A percentile compares a stretch with the other conserved stretches of the same genome.
These are phyloP conservation scores for Fabriciana adippe DNA, from an alignment of 2,888 invertebrate genomes.

Conservation along the genomic window DNA sequence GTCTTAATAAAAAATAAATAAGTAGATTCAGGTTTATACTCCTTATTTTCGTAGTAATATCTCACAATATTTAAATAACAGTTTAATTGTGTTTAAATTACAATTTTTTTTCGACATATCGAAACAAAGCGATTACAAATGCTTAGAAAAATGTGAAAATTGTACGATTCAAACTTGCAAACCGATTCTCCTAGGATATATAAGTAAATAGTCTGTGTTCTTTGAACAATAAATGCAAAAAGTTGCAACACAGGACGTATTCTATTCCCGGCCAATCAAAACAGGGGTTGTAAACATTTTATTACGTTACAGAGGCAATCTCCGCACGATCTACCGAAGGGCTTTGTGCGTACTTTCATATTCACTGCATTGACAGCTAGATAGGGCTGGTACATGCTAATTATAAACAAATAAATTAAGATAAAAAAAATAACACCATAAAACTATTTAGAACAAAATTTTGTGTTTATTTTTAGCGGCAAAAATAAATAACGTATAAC, in stretches of 20 bases:
- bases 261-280: slow-evolving; percentile 35
- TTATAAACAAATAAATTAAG: slow-evolving; percentile 2
- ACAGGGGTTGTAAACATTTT: slow-evolving; percentile 47
- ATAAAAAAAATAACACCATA: too few species aligned
- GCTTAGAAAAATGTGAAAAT: slow-evolving; percentile 14
- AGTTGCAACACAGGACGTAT: slow-evolving; percentile 19
- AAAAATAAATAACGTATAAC: too few species aligned
- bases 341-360: slow-evolving; percentile 63
- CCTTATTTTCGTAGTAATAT: too few species aligned
- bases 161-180: neutral
- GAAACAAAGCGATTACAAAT: neutral
- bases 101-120: neutral
- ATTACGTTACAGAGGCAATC: slow-evolving; percentile 54
- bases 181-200: slow-evolving; percentile 12
- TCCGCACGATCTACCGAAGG: slow-evolving; percentile 58
- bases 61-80: too few species aligned
- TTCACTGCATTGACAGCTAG: slow-evolving; percentile 63
- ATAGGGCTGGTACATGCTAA: slow-evolving; percentile 27
- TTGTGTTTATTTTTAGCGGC: too few species aligned
- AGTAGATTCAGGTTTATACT: too few species aligned
- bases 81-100: neutral
- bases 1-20: too few species aligned
- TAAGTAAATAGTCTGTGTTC: slow-evolving; percentile 24
- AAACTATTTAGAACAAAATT: too few species aligned
- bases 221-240: slow-evolving; percentile 24